phyloP scores from a whole-genome alignment of 1,140 invertebrate species.

The Bemisia tabaci region DNA sequence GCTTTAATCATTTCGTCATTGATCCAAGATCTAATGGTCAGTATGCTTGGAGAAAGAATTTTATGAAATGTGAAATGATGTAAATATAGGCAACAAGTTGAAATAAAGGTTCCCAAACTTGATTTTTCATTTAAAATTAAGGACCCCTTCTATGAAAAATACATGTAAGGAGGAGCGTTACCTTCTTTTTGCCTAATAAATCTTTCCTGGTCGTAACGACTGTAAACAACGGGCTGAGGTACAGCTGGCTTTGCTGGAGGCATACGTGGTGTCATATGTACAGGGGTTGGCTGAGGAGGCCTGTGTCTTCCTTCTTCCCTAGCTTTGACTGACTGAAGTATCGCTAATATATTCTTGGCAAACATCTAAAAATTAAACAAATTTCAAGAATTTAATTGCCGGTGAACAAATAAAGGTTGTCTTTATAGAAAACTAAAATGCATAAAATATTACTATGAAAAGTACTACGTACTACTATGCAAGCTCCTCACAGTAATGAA shows the following conservation, averaged over 20 bases:
- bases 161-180: too few relatives aligned
- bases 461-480: background rate
- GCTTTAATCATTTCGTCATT: too few relatives aligned
- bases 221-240: constrained; percentile 69
- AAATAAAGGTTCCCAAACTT: too few relatives aligned
- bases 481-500: background rate
- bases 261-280: constrained; percentile 47
- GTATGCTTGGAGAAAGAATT: too few relatives aligned
- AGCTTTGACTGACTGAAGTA: constrained; percentile 81
- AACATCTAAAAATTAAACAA: constrained; percentile 47
- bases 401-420: too few relatives aligned
- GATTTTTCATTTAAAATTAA: too few relatives aligned
- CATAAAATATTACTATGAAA: constrained; percentile 5
- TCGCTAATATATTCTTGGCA: constrained; percentile 86
- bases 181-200: constrained; percentile 80
- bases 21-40: too few relatives aligned
- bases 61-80: too few relatives aligned
- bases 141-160: too few relatives aligned
- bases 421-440: background rate
- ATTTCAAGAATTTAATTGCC: too few relatives aligned
- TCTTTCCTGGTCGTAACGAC: constrained; percentile 96
- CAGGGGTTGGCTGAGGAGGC: constrained; percentile 44
- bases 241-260: constrained; percentile 44
- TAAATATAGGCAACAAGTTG: too few relatives aligned
- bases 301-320: constrained; percentile 71